Evolutionary conservation across 2,113 vertebrate species (phyloP).

Genomic region (Tychaedon coryphoeus): DNA sequence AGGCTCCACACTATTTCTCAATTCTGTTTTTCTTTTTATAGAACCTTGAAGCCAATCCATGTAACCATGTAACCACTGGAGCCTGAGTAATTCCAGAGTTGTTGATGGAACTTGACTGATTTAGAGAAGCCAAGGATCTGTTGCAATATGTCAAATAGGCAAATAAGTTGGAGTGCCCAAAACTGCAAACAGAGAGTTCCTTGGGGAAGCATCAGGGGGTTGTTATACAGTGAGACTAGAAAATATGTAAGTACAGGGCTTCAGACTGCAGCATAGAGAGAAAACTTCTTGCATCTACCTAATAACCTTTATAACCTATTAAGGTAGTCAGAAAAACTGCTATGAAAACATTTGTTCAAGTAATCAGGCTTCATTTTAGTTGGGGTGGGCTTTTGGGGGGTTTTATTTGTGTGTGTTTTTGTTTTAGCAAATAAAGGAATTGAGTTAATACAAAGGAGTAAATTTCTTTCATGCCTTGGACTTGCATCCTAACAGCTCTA

Average conservation of each 20-base stretch:
- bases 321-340: background rate
- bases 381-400: rapidly evolving
- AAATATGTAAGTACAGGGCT: background rate
- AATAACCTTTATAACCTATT: background rate
- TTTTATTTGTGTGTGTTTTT: background rate
- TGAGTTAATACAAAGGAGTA: background rate
- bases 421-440: background rate
- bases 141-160: background rate
- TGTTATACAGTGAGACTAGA: background rate
- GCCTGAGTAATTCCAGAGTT: background rate
- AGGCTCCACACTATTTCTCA: background rate
- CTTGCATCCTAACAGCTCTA: background rate
- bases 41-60: background rate
- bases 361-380: background rate
- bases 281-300: background rate
- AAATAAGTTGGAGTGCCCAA: background rate
- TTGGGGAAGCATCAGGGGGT: background rate
- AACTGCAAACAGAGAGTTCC: background rate
- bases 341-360: background rate
- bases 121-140: background rate
- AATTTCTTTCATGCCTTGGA: background rate
- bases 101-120: background rate
- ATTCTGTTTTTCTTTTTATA: background rate
- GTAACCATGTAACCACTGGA: rapidly evolving
- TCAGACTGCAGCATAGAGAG: background rate